These are phyloP conservation scores for Dryas iulia DNA, from an alignment of 1,140 invertebrate species.

Conservation along the genomic window DNA sequence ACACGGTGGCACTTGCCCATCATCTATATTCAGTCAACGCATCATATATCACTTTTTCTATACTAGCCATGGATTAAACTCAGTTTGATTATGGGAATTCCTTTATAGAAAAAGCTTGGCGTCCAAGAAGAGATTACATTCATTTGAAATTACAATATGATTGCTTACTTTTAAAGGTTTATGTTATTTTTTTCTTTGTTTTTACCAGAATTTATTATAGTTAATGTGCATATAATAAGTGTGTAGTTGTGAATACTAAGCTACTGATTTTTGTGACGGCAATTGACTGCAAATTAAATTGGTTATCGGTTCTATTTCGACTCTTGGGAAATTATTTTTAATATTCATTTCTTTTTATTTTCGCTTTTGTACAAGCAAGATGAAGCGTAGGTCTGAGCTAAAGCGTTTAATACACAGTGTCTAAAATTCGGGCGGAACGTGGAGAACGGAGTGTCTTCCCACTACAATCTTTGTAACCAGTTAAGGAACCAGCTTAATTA, in stretches of 20 bases:
- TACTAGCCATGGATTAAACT: not conserved
- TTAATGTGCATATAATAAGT: no score
- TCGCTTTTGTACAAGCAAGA: not conserved
- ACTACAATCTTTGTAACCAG: not conserved
- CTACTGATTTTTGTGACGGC: no score
- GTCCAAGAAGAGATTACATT: not conserved
- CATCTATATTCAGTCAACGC: not conserved
- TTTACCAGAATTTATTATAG: not conserved
- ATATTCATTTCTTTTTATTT: no score
- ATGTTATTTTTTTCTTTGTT: not conserved
- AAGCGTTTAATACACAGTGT: not conserved
- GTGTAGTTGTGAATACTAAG: no score
- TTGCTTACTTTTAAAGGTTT: not conserved
- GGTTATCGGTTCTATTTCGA: no score
- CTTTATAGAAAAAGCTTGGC: constrained; percentile 6
- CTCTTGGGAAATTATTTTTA: no score
- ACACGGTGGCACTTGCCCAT: not conserved
- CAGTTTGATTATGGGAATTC: constrained; percentile 11
- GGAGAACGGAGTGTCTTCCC: not conserved
- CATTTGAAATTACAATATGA: not conserved
- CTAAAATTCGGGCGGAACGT: not conserved
- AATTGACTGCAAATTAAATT: no score
- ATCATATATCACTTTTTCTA: constrained; percentile 16
- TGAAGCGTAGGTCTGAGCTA: not conserved
- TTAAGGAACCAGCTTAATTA: no score